Base-by-base conservation (phyloP, 2,797 vertebrate genomes). In the Sandelia bainsii region DNA sequence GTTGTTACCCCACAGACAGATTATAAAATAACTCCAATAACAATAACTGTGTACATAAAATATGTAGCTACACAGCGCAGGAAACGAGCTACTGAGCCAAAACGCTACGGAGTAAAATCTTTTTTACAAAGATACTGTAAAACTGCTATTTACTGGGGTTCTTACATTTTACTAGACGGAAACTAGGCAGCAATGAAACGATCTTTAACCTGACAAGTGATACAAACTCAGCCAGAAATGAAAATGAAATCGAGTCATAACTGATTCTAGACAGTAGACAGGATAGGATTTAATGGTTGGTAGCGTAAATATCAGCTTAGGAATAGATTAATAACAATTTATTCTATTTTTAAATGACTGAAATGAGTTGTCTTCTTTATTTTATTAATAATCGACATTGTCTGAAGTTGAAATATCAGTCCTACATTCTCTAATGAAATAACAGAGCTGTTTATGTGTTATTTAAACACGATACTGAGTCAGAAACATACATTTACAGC, bases 1-100 rank as follows among this genome's bases (percentile, higher is more conserved):
- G 45, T 52, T 50, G 49, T 54, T 52, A 29, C 50, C 63, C 66
- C 40, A 62, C 19, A 16, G 23, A 34, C 34, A 34, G 34, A 34
- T 2, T 10, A n/a, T n/a, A 34, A 13, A 39, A 13, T 39, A 13
- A n/a, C n/a, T 34, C 32, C 32, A 34, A 10, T 34, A 9, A 34
- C 8, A 34, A 9, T 9, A 9, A 34, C 32, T 34, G 32, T 34
- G 32, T n/a, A n/a, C n/a, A n/a, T n/a, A n/a, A n/a, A n/a, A n/a
- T n/a, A n/a, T n/a, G n/a, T n/a, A n/a, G n/a, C n/a, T n/a, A n/a
- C n/a, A n/a, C n/a, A n/a, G n/a, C n/a, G n/a, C n/a, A n/a, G n/a
- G n/a, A n/a, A n/a, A n/a, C n/a, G n/a, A n/a, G n/a, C n/a, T n/a
- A n/a, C 2, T 52, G 12, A 34, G 25, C 2, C 27, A 19, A 34